Base-by-base conservation (phyloP, 2,797 vertebrate species). In the Brotogeris chrysoptera region DNA sequence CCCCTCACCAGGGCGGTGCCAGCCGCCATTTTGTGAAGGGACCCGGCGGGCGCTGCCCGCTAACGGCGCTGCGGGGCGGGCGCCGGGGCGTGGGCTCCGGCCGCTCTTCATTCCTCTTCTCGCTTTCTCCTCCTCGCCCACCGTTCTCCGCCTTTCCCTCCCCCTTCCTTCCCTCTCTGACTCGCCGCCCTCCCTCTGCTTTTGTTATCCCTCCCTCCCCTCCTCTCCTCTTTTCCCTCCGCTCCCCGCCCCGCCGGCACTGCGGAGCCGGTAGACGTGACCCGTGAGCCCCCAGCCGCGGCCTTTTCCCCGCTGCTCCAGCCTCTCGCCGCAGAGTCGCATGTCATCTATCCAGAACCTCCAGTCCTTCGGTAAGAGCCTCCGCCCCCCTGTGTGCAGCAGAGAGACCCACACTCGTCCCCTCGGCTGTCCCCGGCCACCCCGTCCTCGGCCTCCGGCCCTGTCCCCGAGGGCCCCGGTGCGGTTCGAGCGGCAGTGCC, bases 341-440 rank as follows among this genome's bases (percentile, higher is more conserved):
- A 98, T 98, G 98, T 98, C 98, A 97, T 98, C 98, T 98, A 97
- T 98, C 96, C 97, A 98, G 98, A 98, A 98, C 95, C 98, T 98
- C 98, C 97, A 98, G 88, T 98, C 98, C 88, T 98, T 98, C 97
- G 98, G 98, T 98, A 95, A 97, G 97, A 57, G 39, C 24, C n/a
- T 6, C 19, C 23, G 21, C 20, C n/a, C 34, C 13, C 17, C 27
- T 10, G 14, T 24, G n/a, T 57, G 55, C n/a, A 34, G 10, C 21
- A 24, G 6, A 59, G 55, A 11, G 14, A 59, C 36, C 38, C 32
- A 4, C 43, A 7, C 59, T 3, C 61, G 3, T 6, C 41, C 41
- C 24, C 6, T n/a, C 16, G 14, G 24, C 18, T 28, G 8, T 3
- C 34, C 14, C 16, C 11, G 16, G 38, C 30, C 5, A 41, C 73